A percentile compares a stretch with the other conserved stretches of the same genome.
phyloP scores from a whole-genome alignment of 64 coral and sea anemone species.

The Actinia tenebrosa region DNA sequence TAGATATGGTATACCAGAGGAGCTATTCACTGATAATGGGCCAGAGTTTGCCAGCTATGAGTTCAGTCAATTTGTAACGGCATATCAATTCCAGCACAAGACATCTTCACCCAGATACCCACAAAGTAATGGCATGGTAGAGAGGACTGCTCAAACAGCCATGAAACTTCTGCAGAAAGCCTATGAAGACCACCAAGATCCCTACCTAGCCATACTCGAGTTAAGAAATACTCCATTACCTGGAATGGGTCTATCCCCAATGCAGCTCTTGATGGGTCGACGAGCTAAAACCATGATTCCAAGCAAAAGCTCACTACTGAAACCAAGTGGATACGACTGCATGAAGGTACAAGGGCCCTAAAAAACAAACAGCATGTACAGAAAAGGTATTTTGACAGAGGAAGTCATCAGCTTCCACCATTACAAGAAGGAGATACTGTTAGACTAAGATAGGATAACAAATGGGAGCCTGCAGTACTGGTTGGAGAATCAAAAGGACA shows the following conservation, averaged over 20 bases:
- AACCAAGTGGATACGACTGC: conserved; percentile 4
- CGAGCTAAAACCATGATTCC: conserved; percentile 20
- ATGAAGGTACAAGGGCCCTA: neutral
- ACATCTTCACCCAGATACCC: conserved; percentile 35
- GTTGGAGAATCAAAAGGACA: neutral
- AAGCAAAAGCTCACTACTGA: conserved; percentile 7
- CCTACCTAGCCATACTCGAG: conserved; percentile 33
- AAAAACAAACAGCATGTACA: neutral
- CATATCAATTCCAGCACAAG: conserved; percentile 26
- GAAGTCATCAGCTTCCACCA: neutral
- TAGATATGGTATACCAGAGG: conserved; percentile 19
- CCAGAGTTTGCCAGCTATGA: conserved; percentile 28
- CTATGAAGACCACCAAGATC: conserved; percentile 31
- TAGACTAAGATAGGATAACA: neutral
- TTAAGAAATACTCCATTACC: conserved; percentile 24
- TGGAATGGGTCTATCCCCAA: conserved; percentile 11
- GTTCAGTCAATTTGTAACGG: conserved; percentile 20
- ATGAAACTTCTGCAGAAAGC: conserved; percentile 24
- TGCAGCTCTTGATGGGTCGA: neutral
- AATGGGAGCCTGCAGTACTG: neutral
- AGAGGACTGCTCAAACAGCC: conserved; percentile 4
- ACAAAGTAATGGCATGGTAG: conserved; percentile 39
- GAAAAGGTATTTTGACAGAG: conserved; percentile 25
- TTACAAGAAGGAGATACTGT: conserved; percentile 13
- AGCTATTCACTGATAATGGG: conserved; percentile 36